Percentiles rank a stretch among this genome's conserved stretches.
phyloP scores from a whole-genome alignment of 1,140 invertebrate genomes.

The Apis mellifera region DNA sequence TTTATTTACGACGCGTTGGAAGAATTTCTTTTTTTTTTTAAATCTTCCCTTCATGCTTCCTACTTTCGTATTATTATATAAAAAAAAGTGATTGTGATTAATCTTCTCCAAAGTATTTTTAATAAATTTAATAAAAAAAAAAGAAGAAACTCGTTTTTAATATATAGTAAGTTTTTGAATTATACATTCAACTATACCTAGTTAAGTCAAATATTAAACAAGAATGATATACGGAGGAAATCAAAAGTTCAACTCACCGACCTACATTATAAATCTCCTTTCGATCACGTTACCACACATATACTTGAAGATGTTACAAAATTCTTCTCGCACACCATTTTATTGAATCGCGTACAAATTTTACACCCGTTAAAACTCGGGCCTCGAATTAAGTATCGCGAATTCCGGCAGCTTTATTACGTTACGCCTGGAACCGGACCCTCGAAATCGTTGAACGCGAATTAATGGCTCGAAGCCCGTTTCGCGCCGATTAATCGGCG shows the following conservation, averaged over 20 bases:
- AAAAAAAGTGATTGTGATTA: too few species aligned
- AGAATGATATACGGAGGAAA: background rate
- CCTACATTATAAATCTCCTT: background rate
- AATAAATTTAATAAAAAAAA: too few species aligned
- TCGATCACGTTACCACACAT: background rate
- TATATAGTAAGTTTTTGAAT: too few species aligned
- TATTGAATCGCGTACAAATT: constrained; percentile 18
- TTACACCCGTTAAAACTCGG: constrained; percentile 13
- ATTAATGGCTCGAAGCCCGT: constrained; percentile 56
- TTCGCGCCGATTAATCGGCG: constrained; percentile 59
- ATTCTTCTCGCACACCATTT: background rate
- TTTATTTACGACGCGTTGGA: too few species aligned
- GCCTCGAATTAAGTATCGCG: constrained; percentile 31
- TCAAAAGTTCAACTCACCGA: background rate
- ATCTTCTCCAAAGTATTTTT: too few species aligned
- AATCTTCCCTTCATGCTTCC: too few species aligned
- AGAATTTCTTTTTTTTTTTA: too few species aligned
- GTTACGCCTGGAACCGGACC: constrained; percentile 16
- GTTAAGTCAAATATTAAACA: background rate
- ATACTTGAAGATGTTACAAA: background rate
- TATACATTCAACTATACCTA: too few species aligned
- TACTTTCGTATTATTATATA: too few species aligned
- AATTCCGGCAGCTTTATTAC: constrained; percentile 41
- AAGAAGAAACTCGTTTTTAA: too few species aligned
- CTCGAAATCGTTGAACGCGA: constrained; percentile 64